Base-by-base conservation (phyloP, 2,888 invertebrate genomes). In the Hydrotaea diabolus region DNA sequence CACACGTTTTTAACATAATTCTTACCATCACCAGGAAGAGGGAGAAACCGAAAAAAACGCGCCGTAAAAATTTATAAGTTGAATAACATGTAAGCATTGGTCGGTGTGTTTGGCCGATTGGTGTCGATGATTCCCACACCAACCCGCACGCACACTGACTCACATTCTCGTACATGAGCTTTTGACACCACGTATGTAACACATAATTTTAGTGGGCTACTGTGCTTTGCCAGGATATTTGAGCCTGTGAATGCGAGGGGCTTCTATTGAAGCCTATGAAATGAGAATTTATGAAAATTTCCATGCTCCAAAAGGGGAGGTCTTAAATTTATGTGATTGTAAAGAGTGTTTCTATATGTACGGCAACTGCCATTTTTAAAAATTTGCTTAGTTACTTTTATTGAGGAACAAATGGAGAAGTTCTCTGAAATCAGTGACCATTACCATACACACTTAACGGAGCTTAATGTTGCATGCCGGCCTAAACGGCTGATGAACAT, bases 1-100 rank as follows among this genome's bases (percentile, higher is more conserved):
- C 17, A 21, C 69, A 69, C 69, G 69, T 69, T 43, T 69, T 69
- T 8, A 46, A 23, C 23, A 69, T 69, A 69, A 69, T 46, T 69
- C 46, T 23, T 46, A 43, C 39, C 66, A 19, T 0, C 43, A 4
- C 31, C 31, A 31, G 31, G 31, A 31, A 31, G 31, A 31, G 2
- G 2, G 31, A 31, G 31, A 31, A 31, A 31, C 31, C 9, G 8
- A 66, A 64, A 55, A 55, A 19, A 21, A 19, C 2, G 31, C 39
- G 59, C 64, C 59, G 15, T 31, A 31, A 21, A 59, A 23, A 46
- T 36, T 5, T 36, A 36, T 36, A 8, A 46, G 46, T 9, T 2
- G 46, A 46, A 46, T n/a, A 53, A 53, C 39, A 39, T 39, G 3
- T 39, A 39, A 39, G 9, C 8, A 11, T 39, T 39, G n/a, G n/a